phyloP scores from a whole-genome alignment of 2,113 vertebrate species.

The Epinephelus lanceolatus region DNA sequence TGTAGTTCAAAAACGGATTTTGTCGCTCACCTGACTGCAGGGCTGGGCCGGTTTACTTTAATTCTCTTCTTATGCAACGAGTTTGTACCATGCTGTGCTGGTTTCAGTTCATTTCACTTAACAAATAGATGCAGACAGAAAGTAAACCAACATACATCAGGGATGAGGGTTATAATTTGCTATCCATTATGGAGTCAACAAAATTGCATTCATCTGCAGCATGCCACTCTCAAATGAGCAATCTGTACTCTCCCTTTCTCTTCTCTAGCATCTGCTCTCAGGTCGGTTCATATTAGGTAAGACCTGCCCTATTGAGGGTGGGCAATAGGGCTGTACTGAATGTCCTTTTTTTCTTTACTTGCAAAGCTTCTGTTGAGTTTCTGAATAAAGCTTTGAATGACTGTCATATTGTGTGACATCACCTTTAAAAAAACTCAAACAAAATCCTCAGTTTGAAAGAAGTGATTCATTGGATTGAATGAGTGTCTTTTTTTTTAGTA shows the following conservation, averaged over 20 bases:
- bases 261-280: not conserved
- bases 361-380: too few relatives aligned
- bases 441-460: too few relatives aligned
- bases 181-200: not conserved
- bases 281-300: not conserved
- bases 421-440: too few relatives aligned
- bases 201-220: not conserved
- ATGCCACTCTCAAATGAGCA: not conserved
- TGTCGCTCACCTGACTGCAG: not conserved
- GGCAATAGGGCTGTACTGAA: too few relatives aligned
- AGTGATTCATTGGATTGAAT: too few relatives aligned
- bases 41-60: not conserved
- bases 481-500: too few relatives aligned
- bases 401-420: too few relatives aligned
- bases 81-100: too few relatives aligned
- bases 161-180: not conserved
- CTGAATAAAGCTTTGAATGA: too few relatives aligned
- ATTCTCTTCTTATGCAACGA: not conserved
- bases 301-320: not conserved
- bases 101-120: not conserved
- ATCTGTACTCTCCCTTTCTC: not conserved
- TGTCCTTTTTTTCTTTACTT: too few relatives aligned
- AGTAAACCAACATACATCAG: not conserved
- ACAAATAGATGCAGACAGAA: not conserved
- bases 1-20: not conserved